Evolutionary conservation across 2,888 invertebrate genomes (phyloP).

Genomic region (Penaeus monodon): DNA sequence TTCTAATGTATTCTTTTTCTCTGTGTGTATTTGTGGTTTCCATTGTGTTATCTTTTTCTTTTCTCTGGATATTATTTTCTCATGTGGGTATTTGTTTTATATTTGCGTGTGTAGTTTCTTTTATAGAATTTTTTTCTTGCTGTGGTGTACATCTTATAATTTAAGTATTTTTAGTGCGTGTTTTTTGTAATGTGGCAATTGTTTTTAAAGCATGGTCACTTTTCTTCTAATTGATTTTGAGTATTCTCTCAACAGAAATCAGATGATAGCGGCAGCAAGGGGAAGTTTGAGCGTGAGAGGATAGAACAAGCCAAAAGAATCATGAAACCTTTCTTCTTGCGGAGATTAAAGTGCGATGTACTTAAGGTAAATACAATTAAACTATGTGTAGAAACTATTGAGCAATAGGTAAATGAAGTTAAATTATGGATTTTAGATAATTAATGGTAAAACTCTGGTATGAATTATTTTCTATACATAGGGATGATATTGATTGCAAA

Average conservation of each 20-base stretch:
- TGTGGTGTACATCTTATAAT: not conserved
- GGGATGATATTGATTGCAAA: not conserved
- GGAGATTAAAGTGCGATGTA: constrained; percentile 89
- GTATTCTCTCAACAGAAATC: constrained; percentile 40
- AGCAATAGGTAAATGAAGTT: not conserved
- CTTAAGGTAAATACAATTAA: constrained; percentile 71
- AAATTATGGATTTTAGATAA: too few species aligned
- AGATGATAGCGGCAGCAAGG: constrained; percentile 75
- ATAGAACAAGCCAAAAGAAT: constrained; percentile 93
- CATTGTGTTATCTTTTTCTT: not conserved
- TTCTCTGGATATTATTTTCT: not conserved
- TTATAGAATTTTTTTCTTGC: not conserved
- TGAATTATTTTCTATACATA: not conserved
- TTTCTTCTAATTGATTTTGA: constrained; percentile 65
- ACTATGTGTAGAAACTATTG: not conserved
- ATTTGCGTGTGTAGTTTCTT: constrained; percentile 42
- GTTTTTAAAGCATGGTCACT: constrained; percentile 2
- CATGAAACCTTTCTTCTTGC: constrained; percentile 93
- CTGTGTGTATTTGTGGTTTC: too few species aligned
- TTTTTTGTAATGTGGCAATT: not conserved
- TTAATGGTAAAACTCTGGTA: not conserved
- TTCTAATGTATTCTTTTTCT: too few species aligned
- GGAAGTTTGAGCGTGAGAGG: constrained; percentile 89
- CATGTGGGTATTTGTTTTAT: constrained; percentile 25
- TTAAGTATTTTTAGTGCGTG: not conserved